Evolutionary conservation across 2,888 invertebrate species (phyloP).

Genomic region (Meiosimyza decipiens): DNA sequence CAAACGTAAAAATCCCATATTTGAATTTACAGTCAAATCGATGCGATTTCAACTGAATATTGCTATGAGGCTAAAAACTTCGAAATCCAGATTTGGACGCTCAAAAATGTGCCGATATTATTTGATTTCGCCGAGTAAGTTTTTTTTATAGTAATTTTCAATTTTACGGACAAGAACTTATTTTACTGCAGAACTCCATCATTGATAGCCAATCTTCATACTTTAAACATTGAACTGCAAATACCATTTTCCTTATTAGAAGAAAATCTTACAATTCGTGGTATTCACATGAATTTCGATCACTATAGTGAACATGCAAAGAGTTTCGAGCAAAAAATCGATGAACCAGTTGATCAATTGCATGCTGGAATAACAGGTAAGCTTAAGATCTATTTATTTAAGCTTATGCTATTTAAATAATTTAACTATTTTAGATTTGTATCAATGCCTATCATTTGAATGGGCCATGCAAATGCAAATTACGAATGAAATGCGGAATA

Average conservation of each 20-base stretch:
- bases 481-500: slow-evolving; percentile 46
- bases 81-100: slow-evolving; percentile 57
- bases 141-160: background rate
- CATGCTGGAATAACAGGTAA: slow-evolving; percentile 47
- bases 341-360: slow-evolving; percentile 21
- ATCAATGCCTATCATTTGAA: slow-evolving; percentile 51
- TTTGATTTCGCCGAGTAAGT: slow-evolving; percentile 53
- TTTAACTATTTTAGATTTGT: slow-evolving; percentile 43
- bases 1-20: background rate
- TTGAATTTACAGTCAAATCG: slow-evolving; percentile 24
- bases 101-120: slow-evolving; percentile 57
- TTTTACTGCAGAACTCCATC: slow-evolving; percentile 47
- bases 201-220: slow-evolving; percentile 48
- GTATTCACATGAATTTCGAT: slow-evolving; percentile 56
- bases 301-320: slow-evolving; percentile 53
- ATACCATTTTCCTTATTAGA: slow-evolving; percentile 54
- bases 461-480: slow-evolving; percentile 54
- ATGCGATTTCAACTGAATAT: slow-evolving; percentile 53
- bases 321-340: slow-evolving; percentile 46
- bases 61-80: slow-evolving; percentile 48
- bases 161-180: background rate
- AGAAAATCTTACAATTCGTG: slow-evolving; percentile 56
- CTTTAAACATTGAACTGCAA: slow-evolving; percentile 44
- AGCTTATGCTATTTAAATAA: too few relatives aligned
- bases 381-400: too few relatives aligned